A percentile compares a stretch with the other conserved stretches of the same genome.
These are phyloP conservation scores for Paramormyrops hopkinsi DNA, from an alignment of 2,797 vertebrate species.

Conservation along the genomic window DNA sequence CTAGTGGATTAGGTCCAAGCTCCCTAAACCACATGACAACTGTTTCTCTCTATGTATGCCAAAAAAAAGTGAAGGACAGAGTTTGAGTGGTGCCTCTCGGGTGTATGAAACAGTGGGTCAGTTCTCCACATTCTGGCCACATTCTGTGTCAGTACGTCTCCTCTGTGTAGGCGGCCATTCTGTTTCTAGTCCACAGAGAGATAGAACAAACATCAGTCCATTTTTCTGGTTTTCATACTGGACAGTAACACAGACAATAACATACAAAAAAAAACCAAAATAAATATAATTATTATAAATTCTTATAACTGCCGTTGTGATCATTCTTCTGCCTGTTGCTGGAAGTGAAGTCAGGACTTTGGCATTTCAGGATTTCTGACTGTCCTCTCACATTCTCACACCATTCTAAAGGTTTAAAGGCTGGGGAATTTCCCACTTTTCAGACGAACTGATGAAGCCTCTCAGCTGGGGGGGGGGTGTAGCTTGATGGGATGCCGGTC, in stretches of 20 bases:
- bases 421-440: neutral
- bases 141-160: neutral
- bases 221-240: neutral
- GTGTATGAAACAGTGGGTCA: neutral
- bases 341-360: neutral
- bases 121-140: neutral
- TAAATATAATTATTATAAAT: neutral
- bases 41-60: neutral
- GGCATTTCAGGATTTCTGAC: neutral
- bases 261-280: neutral
- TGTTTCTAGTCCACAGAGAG: neutral
- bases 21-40: neutral
- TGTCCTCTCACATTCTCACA: neutral
- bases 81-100: neutral
- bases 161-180: neutral
- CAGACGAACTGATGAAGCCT: neutral
- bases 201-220: neutral
- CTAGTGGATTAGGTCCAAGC: neutral
- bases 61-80: neutral
- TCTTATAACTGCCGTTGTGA: neutral
- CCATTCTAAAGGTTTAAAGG: neutral
- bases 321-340: neutral
- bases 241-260: neutral
- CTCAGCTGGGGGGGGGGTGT: neutral
- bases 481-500: neutral